Base-by-base conservation (phyloP, 2,797 vertebrate species). In the Taenioides sp. region DNA sequence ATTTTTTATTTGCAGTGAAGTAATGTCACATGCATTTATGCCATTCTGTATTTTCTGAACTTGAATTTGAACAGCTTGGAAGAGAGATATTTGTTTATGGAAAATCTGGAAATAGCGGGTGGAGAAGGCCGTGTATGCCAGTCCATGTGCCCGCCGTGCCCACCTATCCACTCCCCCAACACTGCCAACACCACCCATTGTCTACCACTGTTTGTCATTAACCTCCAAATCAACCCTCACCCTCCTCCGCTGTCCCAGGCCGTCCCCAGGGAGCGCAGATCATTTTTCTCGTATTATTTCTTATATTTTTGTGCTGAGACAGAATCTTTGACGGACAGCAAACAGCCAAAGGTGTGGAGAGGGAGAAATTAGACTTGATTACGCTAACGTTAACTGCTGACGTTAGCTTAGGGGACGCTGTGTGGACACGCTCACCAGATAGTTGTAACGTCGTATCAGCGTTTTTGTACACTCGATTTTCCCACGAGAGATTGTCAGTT, bases 161-260 rank as follows among this genome's bases (percentile, higher is more conserved):
- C 84, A 86, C 88, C 87, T 88, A 86, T 34, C 34, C 87, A 82
- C 71, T 43, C 79, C 75, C 70, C 84, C 65, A 74, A 67, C 82
- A 71, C 75, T 84, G 79, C 80, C 91, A 91, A 83, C 77, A 86
- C 76, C 91, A 89, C 20, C 91, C 87, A 94, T 96, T 94, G 95
- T 96, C 94, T 94, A 2, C 94, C 94, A 1, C 91, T 95, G 95
- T 95, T 95, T 73, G 93, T 92, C 94, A 95, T 95, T 96, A 96
- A 95, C 96, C 95, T 96, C 94, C 95, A 94, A 93, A 94, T 90
- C 93, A 95, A 94, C 91, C 95, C 78, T 86, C 70, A 80, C 92
- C 86, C 91, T 91, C 85, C 84, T 79, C 74, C 86, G 69, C 91
- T 66, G 95, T 94, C 95, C 94, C 95, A 94, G 93, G 84, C 87